These are phyloP conservation scores for Phoenoteleia sp. DNA, from an alignment of 2,888 invertebrate genomes.

Conservation along the genomic window DNA sequence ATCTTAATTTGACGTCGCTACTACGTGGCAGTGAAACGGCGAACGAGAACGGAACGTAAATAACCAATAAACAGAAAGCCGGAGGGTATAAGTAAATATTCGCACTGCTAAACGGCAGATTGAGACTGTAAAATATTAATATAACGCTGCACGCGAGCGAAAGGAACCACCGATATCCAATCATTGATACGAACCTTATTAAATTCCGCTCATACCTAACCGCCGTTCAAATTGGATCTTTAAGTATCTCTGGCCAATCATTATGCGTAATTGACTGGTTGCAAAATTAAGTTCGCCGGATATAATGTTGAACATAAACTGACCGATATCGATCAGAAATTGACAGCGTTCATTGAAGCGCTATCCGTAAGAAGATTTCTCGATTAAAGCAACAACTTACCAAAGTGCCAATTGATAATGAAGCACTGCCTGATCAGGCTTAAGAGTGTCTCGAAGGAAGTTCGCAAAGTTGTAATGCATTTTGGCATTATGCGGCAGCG, in stretches of 20 bases:
- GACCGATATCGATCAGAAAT: conserved; percentile 7
- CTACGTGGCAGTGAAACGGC: conserved; percentile 46
- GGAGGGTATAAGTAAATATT: conserved; percentile 57
- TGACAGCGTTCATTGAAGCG: neutral
- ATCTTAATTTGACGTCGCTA: conserved; percentile 70
- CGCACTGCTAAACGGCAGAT: conserved; percentile 39
- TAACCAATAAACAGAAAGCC: conserved; percentile 63
- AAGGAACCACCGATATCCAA: conserved; percentile 28
- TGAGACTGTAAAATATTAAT: conserved; percentile 62
- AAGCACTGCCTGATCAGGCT: conserved; percentile 91
- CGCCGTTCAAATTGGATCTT: neutral
- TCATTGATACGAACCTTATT: conserved; percentile 45
- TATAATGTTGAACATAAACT: conserved; percentile 11
- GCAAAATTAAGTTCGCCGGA: conserved; percentile 18
- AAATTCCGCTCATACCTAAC: conserved; percentile 43
- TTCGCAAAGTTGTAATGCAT: conserved; percentile 97
- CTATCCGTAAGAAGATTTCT: conserved; percentile 12
- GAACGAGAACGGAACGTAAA: conserved; percentile 59
- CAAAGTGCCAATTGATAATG: conserved; percentile 94
- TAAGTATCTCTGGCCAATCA: too few species aligned
- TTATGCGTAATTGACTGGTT: conserved; percentile 25
- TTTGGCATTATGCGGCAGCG: conserved; percentile 95
- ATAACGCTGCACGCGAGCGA: neutral
- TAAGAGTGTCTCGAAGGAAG: conserved; percentile 92
- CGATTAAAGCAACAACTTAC: conserved; percentile 87